Conservation (phyloP, 1,140 invertebrate genomes). For the Drosophila mauritiana region DNA sequence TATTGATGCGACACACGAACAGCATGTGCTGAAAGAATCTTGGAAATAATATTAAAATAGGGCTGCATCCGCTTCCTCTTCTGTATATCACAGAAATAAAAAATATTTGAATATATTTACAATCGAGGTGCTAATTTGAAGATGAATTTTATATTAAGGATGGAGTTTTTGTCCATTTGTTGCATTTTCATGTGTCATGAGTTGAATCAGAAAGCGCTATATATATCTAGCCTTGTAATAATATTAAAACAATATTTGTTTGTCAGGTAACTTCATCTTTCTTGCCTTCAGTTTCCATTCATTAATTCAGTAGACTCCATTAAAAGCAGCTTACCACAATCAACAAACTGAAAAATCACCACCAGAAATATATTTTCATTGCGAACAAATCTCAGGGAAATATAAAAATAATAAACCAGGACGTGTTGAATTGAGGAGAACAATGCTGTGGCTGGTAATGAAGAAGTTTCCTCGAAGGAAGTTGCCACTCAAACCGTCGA, state of each 20-base stretch:
- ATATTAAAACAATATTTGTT: too few species aligned
- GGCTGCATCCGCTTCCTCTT: neutral
- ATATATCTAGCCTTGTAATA: too few species aligned
- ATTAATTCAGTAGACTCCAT: slow-evolving; percentile 44
- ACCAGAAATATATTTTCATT: slow-evolving; percentile 35
- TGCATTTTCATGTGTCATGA: too few species aligned
- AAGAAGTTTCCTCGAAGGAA: slow-evolving; percentile 18
- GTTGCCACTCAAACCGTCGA: slow-evolving; percentile 57
- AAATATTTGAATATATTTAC: neutral
- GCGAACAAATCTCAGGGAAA: slow-evolving; percentile 55
- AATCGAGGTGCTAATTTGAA: neutral
- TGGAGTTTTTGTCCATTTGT: too few species aligned
- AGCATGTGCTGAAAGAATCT: neutral
- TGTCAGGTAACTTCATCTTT: too few species aligned
- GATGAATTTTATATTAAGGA: neutral
- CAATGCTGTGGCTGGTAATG: slow-evolving; percentile 36
- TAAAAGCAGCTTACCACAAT: slow-evolving; percentile 34
- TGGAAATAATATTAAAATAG: neutral
- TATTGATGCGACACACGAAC: slow-evolving; percentile 13
- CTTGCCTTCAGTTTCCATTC: too few species aligned
- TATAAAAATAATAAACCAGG: slow-evolving; percentile 71
- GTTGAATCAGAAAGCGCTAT: too few species aligned
- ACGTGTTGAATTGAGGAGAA: slow-evolving; percentile 39
- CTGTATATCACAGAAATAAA: too few species aligned
- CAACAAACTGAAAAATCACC: slow-evolving; percentile 18